Evolutionary conservation across 2,113 vertebrate genomes (phyloP), one percentile per base, ranked within the genome.

Genomic region (Oryzias celebensis): DNA sequence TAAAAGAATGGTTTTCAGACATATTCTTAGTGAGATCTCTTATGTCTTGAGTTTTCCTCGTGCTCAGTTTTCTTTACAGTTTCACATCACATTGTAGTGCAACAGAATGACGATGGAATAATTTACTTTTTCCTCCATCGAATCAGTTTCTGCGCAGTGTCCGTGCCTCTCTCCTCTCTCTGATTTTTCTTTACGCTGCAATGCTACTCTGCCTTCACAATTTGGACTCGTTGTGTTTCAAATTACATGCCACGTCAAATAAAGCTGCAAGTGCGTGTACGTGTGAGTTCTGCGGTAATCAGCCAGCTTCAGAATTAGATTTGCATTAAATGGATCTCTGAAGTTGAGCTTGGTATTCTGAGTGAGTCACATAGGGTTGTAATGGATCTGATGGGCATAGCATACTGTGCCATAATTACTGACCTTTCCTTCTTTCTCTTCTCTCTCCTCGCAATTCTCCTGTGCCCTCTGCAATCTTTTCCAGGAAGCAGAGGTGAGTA

Each of bases 401-500:
- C 66, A 54, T 66, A 66, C 70, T 71, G 63, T 84, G 73, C 53
- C 61, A 66, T 80, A 77, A 85, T 87, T 69, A 81, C 73, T 87
- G 84, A 88, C 86, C 78, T 85, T 82, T 85, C 67, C 71, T 76
- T 78, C 47, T 64, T 55, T 63, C 52, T 77, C 36, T 62, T 56
- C 24, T 59, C 68, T 71, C 60, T 60, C 62, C 24, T 28, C 24
- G 68, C 71, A 52, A 5, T 72, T 61, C 43, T 54, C 57, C 58
- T 58, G 50, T 74, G 60, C 68, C 44, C 46, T 62, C 58, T 81
- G 75, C 80, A 78, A 82, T 71, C 73, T 64, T 81, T 67, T 76
- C 63, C 84, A 90, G 88, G 88, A 90, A 85, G 88, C 80, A 15
- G 88, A 90, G 86, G 88, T 90, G 77, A 88, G 88, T 85, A 51